Base-by-base conservation (phyloP, 2,888 invertebrate species). In the Euplagia quadripunctaria region DNA sequence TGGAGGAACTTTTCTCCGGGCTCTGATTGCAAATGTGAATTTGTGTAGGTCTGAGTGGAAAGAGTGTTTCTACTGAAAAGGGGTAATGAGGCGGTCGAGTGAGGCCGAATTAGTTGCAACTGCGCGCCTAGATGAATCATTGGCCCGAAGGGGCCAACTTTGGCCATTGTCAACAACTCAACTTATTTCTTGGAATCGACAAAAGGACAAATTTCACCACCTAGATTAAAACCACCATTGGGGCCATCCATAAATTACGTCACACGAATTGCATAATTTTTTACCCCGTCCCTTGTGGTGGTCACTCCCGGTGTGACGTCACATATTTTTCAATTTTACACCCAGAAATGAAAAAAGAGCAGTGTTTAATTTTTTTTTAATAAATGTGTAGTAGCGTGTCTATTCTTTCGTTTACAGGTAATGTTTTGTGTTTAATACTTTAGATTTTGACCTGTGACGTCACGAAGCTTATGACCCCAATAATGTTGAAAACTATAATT, bases 11-110 rank as follows among this genome's bases (percentile, higher is more conserved):
- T 95, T 94, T 94, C 94, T 94, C 94, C 93, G 92, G 90, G 93
- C 93, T 94, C 95, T 95, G 96, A 96, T 96, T 96, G 96, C 95
- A 95, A 96, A 96, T 96, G 96, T 96, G 96, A 95, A 95, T 95
- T 96, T 96, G 95, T 96, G 95, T 95, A 95, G 94, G 94, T 94
- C 93, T 91, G 92, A 92, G 93, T 92, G 92, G 94, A 94, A 94
- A 95, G 94, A 94, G 94, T 94, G 93, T 94, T 93, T 91, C 87
- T 84, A 88, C 87, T 94, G 94, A 94, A 94, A 95, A 94, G 94
- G 93, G 94, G 95, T 94, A 95, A 96, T 95, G 96, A 96, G 93
- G 89, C 94, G 94, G 94, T 92, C 90, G 92, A 92, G 89, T 89
- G 89, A 82, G 90, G 89, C 91, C 92, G 91, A 94, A 94, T 94